Percentiles rank a stretch among this genome's conserved stretches.
Evolutionary conservation across 2,797 vertebrate species (phyloP).

Genomic region (Coracias cyanogaster): DNA sequence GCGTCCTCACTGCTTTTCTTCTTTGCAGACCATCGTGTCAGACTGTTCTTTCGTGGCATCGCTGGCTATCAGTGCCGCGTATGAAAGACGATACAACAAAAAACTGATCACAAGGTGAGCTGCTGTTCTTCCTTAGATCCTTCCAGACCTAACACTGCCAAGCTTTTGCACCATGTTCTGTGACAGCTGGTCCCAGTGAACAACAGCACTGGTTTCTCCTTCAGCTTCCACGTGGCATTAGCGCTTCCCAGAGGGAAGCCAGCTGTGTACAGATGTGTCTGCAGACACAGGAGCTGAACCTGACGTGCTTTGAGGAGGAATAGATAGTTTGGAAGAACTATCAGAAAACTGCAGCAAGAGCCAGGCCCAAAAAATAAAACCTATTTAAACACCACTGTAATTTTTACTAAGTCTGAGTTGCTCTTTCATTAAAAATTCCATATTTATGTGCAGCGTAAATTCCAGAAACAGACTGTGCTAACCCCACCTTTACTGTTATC

Average conservation of each 20-base stretch:
- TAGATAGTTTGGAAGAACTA: neutral
- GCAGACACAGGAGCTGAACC: neutral
- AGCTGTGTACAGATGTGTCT: rapidly evolving
- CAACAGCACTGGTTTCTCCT: neutral
- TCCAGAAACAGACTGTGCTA: neutral
- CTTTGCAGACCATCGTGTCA: conserved; percentile 94
- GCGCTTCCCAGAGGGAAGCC: neutral
- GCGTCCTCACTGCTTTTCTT: neutral
- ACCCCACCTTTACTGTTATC: neutral
- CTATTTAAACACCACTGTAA: neutral
- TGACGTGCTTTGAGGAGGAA: neutral
- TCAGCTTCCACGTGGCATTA: neutral
- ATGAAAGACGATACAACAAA: conserved; percentile 96
- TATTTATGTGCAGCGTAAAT: neutral
- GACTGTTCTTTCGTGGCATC: conserved; percentile 99
- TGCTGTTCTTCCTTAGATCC: neutral
- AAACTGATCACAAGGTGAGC: conserved; percentile 96
- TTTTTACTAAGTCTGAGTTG: neutral
- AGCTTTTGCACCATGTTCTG: neutral
- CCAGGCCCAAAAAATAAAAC: neutral
- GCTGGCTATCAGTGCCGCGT: conserved; percentile 96
- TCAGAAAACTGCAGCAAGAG: neutral
- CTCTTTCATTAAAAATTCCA: neutral
- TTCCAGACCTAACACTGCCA: neutral
- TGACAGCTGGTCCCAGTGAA: neutral